These are phyloP conservation scores for Stigmatopora argus DNA, from an alignment of 2,113 vertebrate genomes.

Conservation along the genomic window DNA sequence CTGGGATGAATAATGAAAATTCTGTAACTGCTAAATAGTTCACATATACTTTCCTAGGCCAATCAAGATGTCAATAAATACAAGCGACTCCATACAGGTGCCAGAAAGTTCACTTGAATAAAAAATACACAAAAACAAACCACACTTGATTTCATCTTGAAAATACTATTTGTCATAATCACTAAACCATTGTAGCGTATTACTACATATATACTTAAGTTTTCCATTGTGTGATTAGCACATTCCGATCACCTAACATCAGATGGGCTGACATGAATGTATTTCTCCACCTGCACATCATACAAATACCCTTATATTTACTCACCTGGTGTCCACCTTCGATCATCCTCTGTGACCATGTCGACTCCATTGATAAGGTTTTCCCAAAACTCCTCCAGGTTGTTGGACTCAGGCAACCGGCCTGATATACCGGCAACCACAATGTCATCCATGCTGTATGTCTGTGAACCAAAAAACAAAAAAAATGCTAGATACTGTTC, in stretches of 20 bases:
- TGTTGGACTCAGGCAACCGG: conserved; percentile 85
- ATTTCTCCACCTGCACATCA: not conserved
- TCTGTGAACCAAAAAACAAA: conserved; percentile 24
- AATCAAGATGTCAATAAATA: not conserved
- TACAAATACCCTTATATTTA: not conserved
- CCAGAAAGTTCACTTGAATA: not conserved
- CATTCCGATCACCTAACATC: not conserved
- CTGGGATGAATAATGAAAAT: not conserved
- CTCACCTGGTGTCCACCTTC: conserved; percentile 91
- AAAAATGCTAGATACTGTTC: not conserved
- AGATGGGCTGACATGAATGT: not conserved
- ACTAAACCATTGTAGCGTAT: not conserved
- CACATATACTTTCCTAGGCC: not conserved
- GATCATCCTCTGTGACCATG: conserved; percentile 94
- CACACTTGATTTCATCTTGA: not conserved
- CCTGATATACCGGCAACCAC: conserved; percentile 93
- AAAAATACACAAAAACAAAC: not conserved
- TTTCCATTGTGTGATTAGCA: not conserved
- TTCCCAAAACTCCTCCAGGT: conserved; percentile 93
- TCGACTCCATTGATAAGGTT: conserved; percentile 89
- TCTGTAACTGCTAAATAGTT: not conserved
- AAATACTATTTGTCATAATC: not conserved
- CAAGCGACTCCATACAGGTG: not conserved
- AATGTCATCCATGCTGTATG: conserved; percentile 83
- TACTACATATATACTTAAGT: not conserved